A percentile compares a stretch with the other conserved stretches of the same genome.
Conservation (phyloP, 2,888 invertebrate genomes). For the Limnephilus auricula region DNA sequence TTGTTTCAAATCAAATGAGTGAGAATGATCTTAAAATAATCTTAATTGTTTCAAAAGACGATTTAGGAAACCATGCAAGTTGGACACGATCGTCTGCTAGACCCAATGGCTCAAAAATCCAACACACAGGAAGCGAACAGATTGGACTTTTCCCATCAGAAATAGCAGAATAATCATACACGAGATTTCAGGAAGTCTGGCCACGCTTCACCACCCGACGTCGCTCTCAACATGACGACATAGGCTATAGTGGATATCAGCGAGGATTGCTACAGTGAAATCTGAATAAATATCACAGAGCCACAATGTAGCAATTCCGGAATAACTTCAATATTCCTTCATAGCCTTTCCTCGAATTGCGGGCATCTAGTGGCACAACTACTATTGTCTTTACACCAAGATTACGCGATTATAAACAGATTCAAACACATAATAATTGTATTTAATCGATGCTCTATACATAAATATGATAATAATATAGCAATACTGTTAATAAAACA, state of each 20-base stretch:
- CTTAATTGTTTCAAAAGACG: neutral
- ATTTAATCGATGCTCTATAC: neutral
- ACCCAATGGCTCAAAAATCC: constrained; percentile 76
- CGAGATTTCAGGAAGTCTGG: constrained; percentile 51
- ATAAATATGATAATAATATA: neutral
- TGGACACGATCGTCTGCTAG: constrained; percentile 71
- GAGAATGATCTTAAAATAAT: neutral
- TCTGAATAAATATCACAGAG: constrained; percentile 63
- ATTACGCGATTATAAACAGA: neutral
- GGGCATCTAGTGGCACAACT: constrained; percentile 8
- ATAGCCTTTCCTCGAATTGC: constrained; percentile 39
- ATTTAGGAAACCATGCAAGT: constrained; percentile 41
- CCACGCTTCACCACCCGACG: neutral
- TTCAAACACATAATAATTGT: neutral
- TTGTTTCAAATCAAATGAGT: neutral
- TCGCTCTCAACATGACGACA: constrained; percentile 23
- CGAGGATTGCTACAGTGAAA: constrained; percentile 59
- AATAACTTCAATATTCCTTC: constrained; percentile 38
- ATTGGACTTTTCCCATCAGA: constrained; percentile 76
- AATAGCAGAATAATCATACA: constrained; percentile 72
- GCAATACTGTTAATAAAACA: neutral
- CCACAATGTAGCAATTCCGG: constrained; percentile 61
- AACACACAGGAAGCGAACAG: constrained; percentile 72
- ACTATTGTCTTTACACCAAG: neutral
- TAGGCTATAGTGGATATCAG: constrained; percentile 40